Base-by-base conservation (phyloP, 1,140 invertebrate species). In the Microplitis demolitor region DNA sequence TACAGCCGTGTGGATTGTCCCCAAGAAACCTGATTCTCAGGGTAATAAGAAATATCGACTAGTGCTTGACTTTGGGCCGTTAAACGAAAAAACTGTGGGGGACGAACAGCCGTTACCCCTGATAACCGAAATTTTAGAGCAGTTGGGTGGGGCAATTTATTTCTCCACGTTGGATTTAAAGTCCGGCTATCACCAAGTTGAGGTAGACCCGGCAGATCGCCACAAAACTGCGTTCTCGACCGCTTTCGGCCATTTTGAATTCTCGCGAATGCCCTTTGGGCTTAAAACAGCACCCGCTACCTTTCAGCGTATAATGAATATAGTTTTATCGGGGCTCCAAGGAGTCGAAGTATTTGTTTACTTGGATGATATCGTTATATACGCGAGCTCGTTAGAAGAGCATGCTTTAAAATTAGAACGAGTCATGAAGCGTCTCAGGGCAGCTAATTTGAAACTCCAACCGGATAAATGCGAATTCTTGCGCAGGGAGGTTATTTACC, bases 251-350 rank as follows among this genome's bases (percentile, higher is more conserved):
- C 35, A 33, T 34, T 67, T 14, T 4, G 35, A 66, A 11, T 66
- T 45, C 11, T 8, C 5, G 2, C 63, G 63, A 16, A 66, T 66
- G 63, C 63, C 63, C 4, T 66, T 66, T 31, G 39, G 66, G 0
- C 33, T 53, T 33, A 67, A 67, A 54, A 67, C 51, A 11, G 66
- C 66, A 31, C 66, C 66, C 1, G 39, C 66, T 9, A 67, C 34
- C 9, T 67, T 54, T 4, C 66, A 54, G 11, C 51, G 66, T 3
- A 3, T 53, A 54, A 67, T 54, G 66, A 50, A 67, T 53, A 67
- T 50, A 14, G 66, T 54, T 53, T 14, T 67, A 24, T 53, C 45
- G 8, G 45, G 50, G 11, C 24, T 54, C 54, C 50, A 67, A 34
- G 31, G 53, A 33, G 14, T 53, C 3, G 31, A 45, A n/a, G 33